Evolutionary conservation across 2,797 vertebrate genomes (phyloP).

Genomic region (Ciconia nigra): DNA sequence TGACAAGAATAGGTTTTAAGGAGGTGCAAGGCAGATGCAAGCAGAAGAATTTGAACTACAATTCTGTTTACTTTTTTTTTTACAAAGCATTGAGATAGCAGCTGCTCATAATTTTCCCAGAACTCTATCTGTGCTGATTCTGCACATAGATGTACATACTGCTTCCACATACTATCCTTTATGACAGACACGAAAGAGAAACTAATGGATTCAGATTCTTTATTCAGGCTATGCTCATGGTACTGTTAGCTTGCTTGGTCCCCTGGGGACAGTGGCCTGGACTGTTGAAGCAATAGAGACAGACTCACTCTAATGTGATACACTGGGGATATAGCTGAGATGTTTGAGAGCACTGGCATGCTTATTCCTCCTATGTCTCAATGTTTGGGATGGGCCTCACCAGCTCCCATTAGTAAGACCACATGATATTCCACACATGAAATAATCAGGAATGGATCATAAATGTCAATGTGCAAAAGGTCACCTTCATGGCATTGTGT

Average conservation of each 20-base stretch:
- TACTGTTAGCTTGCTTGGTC: not conserved
- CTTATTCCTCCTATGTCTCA: not conserved
- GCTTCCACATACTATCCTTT: not conserved
- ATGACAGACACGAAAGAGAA: not conserved
- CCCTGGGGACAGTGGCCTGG: not conserved
- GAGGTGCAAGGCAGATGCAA: not conserved
- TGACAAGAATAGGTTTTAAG: not conserved
- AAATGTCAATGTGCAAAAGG: slow-evolving; percentile 1
- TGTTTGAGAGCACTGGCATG: not conserved
- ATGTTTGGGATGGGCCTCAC: not conserved
- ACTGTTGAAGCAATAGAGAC: not conserved
- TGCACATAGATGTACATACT: not conserved
- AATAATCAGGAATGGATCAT: not conserved
- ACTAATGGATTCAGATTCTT: not conserved
- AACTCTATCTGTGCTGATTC: not conserved
- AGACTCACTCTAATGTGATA: not conserved
- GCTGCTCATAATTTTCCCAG: not conserved
- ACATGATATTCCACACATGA: not conserved
- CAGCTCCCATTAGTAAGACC: not conserved
- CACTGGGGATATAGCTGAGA: not conserved
- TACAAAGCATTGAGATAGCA: not conserved
- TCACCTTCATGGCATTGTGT: not conserved
- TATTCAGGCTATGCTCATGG: not conserved
- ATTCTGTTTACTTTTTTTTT: not conserved
- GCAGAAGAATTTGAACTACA: not conserved